These are phyloP conservation scores for Athetis lepigone DNA, from an alignment of 2,888 invertebrate species.

Conservation along the genomic window DNA sequence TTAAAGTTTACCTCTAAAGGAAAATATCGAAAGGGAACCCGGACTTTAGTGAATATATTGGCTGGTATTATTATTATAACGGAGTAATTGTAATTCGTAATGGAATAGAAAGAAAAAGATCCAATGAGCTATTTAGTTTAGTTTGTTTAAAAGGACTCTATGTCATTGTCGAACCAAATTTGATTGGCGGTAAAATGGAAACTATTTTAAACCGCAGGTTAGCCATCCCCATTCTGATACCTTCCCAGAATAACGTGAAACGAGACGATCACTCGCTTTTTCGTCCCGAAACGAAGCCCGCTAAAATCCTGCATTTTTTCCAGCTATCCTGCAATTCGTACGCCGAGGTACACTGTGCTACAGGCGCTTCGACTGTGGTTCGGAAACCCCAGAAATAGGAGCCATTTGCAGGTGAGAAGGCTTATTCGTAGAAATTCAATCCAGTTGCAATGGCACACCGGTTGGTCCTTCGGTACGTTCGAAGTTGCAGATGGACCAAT, in stretches of 20 bases:
- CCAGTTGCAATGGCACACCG: neutral
- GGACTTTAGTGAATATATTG: too few relatives aligned
- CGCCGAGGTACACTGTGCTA: conserved; percentile 90
- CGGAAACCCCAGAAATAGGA: conserved; percentile 91
- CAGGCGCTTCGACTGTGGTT: conserved; percentile 92
- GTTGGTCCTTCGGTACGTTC: conserved; percentile 4
- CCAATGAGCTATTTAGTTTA: too few relatives aligned
- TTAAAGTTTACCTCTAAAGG: too few relatives aligned
- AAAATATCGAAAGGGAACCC: too few relatives aligned
- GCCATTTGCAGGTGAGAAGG: conserved; percentile 88
- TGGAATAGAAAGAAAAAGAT: too few relatives aligned
- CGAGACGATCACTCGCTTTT: conserved; percentile 8
- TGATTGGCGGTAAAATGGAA: neutral
- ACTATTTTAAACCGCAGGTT: neutral
- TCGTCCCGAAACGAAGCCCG: conserved; percentile 4
- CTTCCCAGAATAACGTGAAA: conserved; percentile 18
- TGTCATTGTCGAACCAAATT: neutral
- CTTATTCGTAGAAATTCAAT: conserved; percentile 19
- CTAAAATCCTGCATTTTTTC: conserved; percentile 37
- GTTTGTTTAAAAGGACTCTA: neutral
- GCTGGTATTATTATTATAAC: too few relatives aligned
- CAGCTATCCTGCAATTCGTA: conserved; percentile 90
- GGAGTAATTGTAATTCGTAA: too few relatives aligned
- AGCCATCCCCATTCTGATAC: conserved; percentile 1
- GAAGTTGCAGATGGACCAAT: neutral